A percentile compares a stretch with the other conserved stretches of the same genome.
phyloP scores from a whole-genome alignment of 2,113 vertebrate species.

The Hassar affinis region DNA sequence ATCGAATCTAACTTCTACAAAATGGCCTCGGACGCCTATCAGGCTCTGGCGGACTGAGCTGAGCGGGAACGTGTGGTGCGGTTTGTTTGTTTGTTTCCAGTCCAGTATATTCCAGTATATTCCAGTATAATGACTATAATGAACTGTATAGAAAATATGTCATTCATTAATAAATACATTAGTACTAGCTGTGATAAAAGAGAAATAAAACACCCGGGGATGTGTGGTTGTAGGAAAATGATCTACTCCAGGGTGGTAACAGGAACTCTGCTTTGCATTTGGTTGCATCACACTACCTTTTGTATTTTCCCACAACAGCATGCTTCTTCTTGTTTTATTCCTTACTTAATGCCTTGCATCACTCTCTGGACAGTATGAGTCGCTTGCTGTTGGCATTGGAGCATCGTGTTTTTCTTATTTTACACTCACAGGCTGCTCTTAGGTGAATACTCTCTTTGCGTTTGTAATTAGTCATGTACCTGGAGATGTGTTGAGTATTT shows the following conservation, averaged over 20 bases:
- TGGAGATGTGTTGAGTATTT: too few species aligned
- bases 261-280: background rate
- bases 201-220: background rate
- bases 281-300: too few species aligned
- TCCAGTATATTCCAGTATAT: too few species aligned
- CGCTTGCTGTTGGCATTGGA: background rate
- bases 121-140: too few species aligned
- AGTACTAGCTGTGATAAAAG: background rate
- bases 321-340: background rate
- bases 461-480: too few species aligned
- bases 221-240: background rate
- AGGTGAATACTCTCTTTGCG: too few species aligned
- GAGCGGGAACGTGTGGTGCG: too few species aligned
- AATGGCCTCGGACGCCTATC: background rate
- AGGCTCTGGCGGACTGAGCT: too few species aligned
- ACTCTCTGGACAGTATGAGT: background rate
- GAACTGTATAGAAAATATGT: too few species aligned
- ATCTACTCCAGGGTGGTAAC: background rate
- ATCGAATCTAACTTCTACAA: constrained; percentile 1
- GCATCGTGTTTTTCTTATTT: background rate
- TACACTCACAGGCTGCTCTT: too few species aligned
- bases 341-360: background rate
- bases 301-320: background rate
- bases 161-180: too few species aligned
- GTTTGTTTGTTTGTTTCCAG: too few species aligned